These are phyloP conservation scores for Tenrec ecaudatus DNA, from an alignment of 2,113 vertebrate genomes.

Conservation along the genomic window DNA sequence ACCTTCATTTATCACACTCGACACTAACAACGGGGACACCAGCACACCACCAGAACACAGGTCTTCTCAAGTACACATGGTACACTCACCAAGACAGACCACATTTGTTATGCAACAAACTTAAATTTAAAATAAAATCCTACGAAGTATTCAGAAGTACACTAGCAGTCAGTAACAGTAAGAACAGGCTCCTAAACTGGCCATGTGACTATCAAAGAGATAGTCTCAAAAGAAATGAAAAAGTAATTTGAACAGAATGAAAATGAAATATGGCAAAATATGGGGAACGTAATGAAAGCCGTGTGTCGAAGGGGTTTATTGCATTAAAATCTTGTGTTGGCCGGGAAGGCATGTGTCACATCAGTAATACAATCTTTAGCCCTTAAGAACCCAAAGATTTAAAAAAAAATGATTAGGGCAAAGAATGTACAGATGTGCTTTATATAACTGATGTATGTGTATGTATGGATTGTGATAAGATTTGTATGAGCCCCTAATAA, in stretches of 20 bases:
- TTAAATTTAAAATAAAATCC: constrained; percentile 4
- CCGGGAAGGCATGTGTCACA: neutral
- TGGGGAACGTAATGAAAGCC: neutral
- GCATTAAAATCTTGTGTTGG: neutral
- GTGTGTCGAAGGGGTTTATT: neutral
- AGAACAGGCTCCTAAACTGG: neutral
- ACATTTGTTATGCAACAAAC: neutral
- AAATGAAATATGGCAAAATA: neutral
- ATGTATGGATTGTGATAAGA: too few relatives aligned
- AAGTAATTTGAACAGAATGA: neutral
- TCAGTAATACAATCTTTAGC: neutral
- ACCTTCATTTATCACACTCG: neutral
- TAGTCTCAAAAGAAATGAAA: neutral
- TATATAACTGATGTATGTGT: too few relatives aligned
- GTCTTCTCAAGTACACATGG: neutral
- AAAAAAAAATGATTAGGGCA: too few relatives aligned
- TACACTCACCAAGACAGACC: neutral
- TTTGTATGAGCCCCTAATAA: too few relatives aligned
- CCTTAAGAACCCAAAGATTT: constrained; percentile 1
- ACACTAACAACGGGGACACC: neutral
- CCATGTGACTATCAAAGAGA: neutral
- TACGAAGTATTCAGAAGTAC: neutral
- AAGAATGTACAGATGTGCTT: too few relatives aligned
- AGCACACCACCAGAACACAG: neutral
- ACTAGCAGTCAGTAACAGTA: neutral